phyloP scores from a whole-genome alignment of 2,797 vertebrate genomes.

The Leptatherina wallacei region DNA sequence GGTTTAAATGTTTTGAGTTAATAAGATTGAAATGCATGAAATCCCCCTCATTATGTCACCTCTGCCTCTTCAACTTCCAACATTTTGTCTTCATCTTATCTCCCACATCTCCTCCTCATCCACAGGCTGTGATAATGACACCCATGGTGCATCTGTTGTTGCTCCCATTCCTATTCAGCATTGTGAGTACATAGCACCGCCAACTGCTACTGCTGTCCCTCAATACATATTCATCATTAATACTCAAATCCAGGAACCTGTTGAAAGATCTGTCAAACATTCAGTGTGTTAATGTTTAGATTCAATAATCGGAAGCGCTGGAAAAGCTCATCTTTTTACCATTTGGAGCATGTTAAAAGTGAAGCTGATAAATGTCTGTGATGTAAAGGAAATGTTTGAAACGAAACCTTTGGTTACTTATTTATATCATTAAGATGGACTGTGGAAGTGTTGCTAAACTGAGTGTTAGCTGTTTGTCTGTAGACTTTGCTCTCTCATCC shows the following conservation, averaged over 20 bases:
- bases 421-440: conserved; percentile 26
- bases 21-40: conserved; percentile 6
- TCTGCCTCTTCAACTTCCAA: conserved; percentile 22
- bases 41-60: conserved; percentile 31
- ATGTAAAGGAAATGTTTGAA: conserved; percentile 15
- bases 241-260: conserved; percentile 31
- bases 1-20: conserved; percentile 9
- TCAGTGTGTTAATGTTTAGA: conserved; percentile 14
- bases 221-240: conserved; percentile 52
- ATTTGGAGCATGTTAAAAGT: neutral
- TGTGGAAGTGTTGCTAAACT: conserved; percentile 22
- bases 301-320: neutral
- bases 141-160: conserved; percentile 74
- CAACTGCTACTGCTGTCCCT: conserved; percentile 35
- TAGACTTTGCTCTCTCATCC: conserved; percentile 69
- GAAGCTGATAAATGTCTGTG: neutral
- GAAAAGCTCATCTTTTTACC: conserved; percentile 1
- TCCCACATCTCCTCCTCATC: conserved; percentile 25
- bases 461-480: conserved; percentile 3
- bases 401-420: conserved; percentile 28
- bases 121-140: conserved; percentile 72
- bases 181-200: conserved; percentile 72
- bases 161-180: conserved; percentile 70
- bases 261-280: conserved; percentile 20
- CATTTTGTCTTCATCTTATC: conserved; percentile 20